Evolutionary conservation across 1,140 invertebrate genomes (phyloP), one percentile per base, ranked within the genome.

Genomic region (Centruroides sculpturatus): DNA sequence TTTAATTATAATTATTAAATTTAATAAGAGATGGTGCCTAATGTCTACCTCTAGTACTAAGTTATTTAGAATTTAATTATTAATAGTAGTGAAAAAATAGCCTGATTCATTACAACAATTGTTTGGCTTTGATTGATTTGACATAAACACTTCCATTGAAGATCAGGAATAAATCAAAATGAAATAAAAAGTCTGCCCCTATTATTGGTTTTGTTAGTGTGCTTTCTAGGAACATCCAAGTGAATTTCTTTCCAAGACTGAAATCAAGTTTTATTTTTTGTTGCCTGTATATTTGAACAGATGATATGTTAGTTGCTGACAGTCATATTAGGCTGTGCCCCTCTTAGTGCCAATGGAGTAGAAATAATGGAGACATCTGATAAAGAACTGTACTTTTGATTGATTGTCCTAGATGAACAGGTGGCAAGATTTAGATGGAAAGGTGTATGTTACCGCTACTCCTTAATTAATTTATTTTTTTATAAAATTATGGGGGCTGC

Each of bases 131-230:
- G 23, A 23, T 23, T 23, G 2, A 23, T 1, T 23, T 23, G 23
- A 23, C 23, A 23, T 35, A 65, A 52, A 9, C 50, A 10, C 11
- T 48, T 9, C 0, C 47, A 49, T 10, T 5, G 5, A 1, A 64
- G 9, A 52, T 64, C 23, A 51, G 61, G 56, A 4, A 34, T 11
- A 65, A 11, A 55, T 63, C 36, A 59, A 63, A 63, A 36, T 59
- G 34, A 36, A 50, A 41, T 4, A 65, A 41, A 51, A 65, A 63
- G 56, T 65, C 64, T 8, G 62, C 64, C 47, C 64, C 62, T 3
- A 64, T 59, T 4, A 64, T 65, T 3, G 50, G 53, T n/a, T 6
- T 47, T 4, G 23, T n/a, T 3, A 60, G 49, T 13, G 59, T 55
- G 7, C 48, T 11, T 5, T 59, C 35, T 3, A 47, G 36, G 47